Conservation (phyloP, 2,888 invertebrate species). For the Eupithecia insigniata region DNA sequence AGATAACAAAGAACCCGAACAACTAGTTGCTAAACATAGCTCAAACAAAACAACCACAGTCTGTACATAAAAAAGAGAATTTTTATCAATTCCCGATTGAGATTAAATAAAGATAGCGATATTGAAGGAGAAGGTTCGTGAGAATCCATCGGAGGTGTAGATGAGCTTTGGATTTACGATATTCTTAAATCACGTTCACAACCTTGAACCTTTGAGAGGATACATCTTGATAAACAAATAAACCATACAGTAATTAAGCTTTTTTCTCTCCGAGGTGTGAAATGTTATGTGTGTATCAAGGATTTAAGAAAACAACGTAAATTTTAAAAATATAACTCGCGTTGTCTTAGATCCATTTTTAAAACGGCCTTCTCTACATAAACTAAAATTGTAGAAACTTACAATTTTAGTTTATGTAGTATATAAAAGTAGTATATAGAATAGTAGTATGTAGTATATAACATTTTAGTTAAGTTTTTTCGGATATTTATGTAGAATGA, state of each 20-base stretch:
- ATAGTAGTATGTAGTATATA: no score
- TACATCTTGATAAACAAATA: constrained; percentile 53
- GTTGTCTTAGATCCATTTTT: no score
- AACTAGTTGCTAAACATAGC: constrained; percentile 74
- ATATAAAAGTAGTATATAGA: no score
- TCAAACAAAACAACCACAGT: constrained; percentile 70
- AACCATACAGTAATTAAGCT: neutral
- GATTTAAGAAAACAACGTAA: neutral
- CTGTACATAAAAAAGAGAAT: constrained; percentile 55
- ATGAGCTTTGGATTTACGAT: constrained; percentile 76
- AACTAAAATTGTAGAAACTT: neutral
- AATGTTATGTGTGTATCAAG: no score
- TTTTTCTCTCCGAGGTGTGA: neutral
- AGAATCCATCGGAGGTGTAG: constrained; percentile 69
- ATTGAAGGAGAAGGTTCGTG: constrained; percentile 59
- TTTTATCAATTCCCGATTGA: constrained; percentile 47
- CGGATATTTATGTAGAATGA: no score
- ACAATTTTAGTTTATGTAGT: no score
- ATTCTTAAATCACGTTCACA: constrained; percentile 78
- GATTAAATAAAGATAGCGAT: constrained; percentile 48
- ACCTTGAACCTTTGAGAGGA: constrained; percentile 77
- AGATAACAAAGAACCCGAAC: constrained; percentile 77
- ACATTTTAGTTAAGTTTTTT: no score
- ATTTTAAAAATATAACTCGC: no score
- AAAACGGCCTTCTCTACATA: neutral